Base-by-base conservation (phyloP, 2,888 invertebrate species). In the Stenchaetothrips biformis region DNA sequence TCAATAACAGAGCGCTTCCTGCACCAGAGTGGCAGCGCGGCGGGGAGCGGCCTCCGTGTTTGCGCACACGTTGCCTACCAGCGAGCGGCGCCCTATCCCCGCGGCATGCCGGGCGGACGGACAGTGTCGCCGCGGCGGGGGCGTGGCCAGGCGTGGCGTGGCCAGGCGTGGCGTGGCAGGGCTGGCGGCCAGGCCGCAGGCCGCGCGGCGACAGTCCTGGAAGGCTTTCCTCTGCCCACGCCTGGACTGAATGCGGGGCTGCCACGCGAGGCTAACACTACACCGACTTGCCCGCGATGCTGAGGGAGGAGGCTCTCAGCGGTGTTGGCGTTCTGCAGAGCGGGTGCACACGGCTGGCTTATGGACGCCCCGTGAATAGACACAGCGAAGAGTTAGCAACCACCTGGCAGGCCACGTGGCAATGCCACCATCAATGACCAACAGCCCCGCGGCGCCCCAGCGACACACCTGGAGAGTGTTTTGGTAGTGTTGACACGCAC, bases 1-100 rank as follows among this genome's bases (percentile, higher is more conserved):
- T 74, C 67, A 74, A 74, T 74, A 74, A 74, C 67, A 74, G 37
- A 37, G 67, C 67, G 67, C 67, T 74, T 74, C 67, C 67, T 74
- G 21, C 67, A 8, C 8, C n/a, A 74, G 67, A 74, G 67, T 7
- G 59, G 16, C 16, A 16, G 59, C 59, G 59, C 53, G 59, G 59
- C 13, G 53, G 53, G 53, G 53, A 53, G 53, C 53, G 53, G 18
- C 18, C 13, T 53, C 53, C 1, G 16, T 53, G 53, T 53, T 53
- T 53, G 53, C 13, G 53, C 53, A 53, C 53, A 53, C 53, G 53
- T 53, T 13, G 53, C 53, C 53, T 53, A 53, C 53, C 53, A 53
- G 53, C 53, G 53, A 53, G 53, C 13, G 53, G 53, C 53, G 53
- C 53, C 53, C n/a, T n/a, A n/a, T 53, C 53, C 53, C 53, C 13